These are phyloP conservation scores for Nannoperca obscura DNA, from an alignment of 2,797 vertebrate species.

Conservation along the genomic window DNA sequence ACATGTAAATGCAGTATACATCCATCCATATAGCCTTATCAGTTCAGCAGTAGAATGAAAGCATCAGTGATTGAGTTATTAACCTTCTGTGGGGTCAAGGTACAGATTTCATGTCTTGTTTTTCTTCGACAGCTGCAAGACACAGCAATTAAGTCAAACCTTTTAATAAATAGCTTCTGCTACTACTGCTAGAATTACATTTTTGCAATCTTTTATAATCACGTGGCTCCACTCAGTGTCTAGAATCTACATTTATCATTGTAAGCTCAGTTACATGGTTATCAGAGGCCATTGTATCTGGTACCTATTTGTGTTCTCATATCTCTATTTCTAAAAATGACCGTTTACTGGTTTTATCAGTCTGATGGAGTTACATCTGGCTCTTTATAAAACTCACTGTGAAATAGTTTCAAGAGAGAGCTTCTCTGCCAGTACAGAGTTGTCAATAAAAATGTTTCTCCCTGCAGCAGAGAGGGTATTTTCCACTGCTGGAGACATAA, in stretches of 20 bases:
- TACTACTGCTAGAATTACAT: neutral
- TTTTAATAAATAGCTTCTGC: no score
- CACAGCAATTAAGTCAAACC: neutral
- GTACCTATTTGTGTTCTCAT: constrained; percentile 40
- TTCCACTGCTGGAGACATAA: no score
- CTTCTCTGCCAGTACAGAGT: neutral
- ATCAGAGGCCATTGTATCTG: constrained; percentile 25
- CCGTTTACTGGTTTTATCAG: constrained; percentile 31
- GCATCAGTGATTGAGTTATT: constrained; percentile 10
- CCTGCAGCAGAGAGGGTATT: no score
- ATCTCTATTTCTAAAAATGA: constrained; percentile 42
- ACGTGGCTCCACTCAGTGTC: neutral
- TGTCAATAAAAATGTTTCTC: no score
- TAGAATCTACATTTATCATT: constrained; percentile 32
- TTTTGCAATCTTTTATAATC: constrained; percentile 1
- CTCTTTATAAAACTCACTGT: constrained; percentile 29
- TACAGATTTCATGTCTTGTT: no score
- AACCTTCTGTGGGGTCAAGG: constrained; percentile 5
- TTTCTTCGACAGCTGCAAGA: neutral
- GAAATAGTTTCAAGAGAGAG: constrained; percentile 13
- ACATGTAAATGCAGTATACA: no score
- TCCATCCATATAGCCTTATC: neutral
- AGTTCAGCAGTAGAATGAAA: constrained; percentile 5
- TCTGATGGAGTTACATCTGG: neutral
- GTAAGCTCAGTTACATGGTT: constrained; percentile 17